These are phyloP conservation scores for Cheilosia vulpina DNA, from an alignment of 2,888 invertebrate species.

Conservation along the genomic window DNA sequence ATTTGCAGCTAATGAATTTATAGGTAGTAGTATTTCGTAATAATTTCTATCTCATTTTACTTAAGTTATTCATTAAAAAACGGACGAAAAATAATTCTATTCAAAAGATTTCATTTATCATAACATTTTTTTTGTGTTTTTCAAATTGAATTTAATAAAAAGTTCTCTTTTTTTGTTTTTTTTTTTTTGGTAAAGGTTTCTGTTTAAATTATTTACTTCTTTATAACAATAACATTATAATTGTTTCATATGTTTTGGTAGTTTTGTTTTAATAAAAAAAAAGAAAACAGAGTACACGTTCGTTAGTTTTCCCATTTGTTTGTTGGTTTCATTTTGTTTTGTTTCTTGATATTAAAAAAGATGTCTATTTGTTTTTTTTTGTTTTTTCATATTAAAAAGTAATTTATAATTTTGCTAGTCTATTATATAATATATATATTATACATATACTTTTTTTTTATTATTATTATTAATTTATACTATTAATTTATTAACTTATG, in stretches of 20 bases:
- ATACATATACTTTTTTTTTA: constrained; percentile 51
- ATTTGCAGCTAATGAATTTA: constrained; percentile 64
- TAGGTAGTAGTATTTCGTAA: constrained; percentile 61
- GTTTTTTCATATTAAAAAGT: constrained; percentile 73
- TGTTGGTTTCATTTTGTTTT: constrained; percentile 45
- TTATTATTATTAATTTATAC: constrained; percentile 53
- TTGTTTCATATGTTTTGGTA: constrained; percentile 53
- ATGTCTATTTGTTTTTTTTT: constrained; percentile 60
- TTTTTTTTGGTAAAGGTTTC: constrained; percentile 30
- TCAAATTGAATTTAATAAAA: constrained; percentile 66
- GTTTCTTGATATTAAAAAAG: constrained; percentile 73
- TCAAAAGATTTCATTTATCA: constrained; percentile 65
- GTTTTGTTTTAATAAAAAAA: constrained; percentile 25
- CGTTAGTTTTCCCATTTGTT: constrained; percentile 30
- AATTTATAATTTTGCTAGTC: constrained; percentile 74
- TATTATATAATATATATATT: constrained; percentile 57
- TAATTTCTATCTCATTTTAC: constrained; percentile 44
- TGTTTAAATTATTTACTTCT: constrained; percentile 51
- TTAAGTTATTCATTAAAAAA: constrained; percentile 64
- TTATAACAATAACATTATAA: constrained; percentile 68
- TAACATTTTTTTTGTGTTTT: constrained; percentile 45
- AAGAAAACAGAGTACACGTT: constrained; percentile 49
- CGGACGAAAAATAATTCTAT: constrained; percentile 73
- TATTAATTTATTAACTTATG: constrained; percentile 66
- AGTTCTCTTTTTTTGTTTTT: constrained; percentile 38